Conservation (phyloP, 2,888 invertebrate genomes). For the Busseola fusca region DNA sequence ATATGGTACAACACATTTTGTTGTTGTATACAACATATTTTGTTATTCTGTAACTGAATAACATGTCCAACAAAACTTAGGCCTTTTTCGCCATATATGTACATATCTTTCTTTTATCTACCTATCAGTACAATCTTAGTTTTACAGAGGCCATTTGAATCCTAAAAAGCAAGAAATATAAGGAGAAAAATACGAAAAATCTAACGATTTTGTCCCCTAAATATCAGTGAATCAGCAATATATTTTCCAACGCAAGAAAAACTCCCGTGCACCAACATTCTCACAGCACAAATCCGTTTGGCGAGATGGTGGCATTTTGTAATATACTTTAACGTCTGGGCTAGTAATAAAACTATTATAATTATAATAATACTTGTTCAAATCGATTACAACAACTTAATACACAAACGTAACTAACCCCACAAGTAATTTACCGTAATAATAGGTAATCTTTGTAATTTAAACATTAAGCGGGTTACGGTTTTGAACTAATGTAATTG, state of each 20-base stretch:
- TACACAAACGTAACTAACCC: constrained; percentile 11
- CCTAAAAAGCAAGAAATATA: not conserved
- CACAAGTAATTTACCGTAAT: constrained; percentile 24
- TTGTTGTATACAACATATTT: too few relatives aligned
- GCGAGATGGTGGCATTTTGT: not conserved
- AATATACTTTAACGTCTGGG: not conserved
- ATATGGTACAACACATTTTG: not conserved
- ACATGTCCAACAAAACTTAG: not conserved
- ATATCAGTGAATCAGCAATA: not conserved
- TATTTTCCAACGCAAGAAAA: not conserved
- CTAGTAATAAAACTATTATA: not conserved
- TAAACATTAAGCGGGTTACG: constrained; percentile 19
- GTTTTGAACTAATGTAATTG: constrained; percentile 28
- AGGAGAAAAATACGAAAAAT: not conserved
- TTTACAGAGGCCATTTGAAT: not conserved
- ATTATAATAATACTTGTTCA: constrained; percentile 6
- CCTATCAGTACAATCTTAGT: not conserved
- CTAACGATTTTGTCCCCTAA: not conserved
- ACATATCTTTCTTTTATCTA: not conserved
- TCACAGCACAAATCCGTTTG: not conserved
- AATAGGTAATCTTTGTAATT: constrained; percentile 32
- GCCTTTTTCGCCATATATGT: not conserved
- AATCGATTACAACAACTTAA: constrained; percentile 16
- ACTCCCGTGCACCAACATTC: not conserved
- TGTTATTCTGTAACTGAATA: not conserved